A percentile compares a stretch with the other conserved stretches of the same genome.
Conservation (phyloP, 92 coral and sea anemone species). For the Zoanthus sansibaricus region DNA sequence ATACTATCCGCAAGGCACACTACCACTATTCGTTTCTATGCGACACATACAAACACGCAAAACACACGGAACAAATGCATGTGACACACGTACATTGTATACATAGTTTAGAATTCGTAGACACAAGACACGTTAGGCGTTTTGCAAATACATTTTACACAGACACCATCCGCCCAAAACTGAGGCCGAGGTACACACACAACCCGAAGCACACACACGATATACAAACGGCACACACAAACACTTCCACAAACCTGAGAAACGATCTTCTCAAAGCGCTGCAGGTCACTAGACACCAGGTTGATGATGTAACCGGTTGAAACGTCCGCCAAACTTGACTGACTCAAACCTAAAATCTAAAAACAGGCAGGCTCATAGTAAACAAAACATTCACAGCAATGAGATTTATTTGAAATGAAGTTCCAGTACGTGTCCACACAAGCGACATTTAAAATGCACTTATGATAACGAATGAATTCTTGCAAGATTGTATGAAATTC, state of each 20-base stretch:
- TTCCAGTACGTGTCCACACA: no score
- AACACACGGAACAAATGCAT: background rate
- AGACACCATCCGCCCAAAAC: background rate
- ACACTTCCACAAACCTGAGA: constrained; percentile 5
- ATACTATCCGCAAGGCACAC: background rate
- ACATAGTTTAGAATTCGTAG: no score
- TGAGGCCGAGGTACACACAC: background rate
- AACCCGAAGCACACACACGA: background rate
- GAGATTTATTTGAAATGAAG: no score
- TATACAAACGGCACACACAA: background rate
- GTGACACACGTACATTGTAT: background rate
- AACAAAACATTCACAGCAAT: no score
- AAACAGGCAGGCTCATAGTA: background rate
- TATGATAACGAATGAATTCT: no score
- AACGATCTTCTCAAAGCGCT: constrained; percentile 73
- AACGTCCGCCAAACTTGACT: constrained; percentile 64
- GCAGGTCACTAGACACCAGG: constrained; percentile 75
- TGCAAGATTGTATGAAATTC: no score
- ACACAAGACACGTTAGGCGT: background rate
- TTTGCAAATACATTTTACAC: background rate
- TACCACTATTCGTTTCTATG: background rate
- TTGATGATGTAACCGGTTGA: constrained; percentile 78
- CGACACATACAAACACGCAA: background rate
- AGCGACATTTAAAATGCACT: no score
- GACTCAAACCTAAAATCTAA: constrained; percentile 68